Percentiles rank a stretch among this genome's conserved stretches.
Evolutionary conservation across 2,113 vertebrate genomes (phyloP).

Genomic region (Perognathus longimembris): DNA sequence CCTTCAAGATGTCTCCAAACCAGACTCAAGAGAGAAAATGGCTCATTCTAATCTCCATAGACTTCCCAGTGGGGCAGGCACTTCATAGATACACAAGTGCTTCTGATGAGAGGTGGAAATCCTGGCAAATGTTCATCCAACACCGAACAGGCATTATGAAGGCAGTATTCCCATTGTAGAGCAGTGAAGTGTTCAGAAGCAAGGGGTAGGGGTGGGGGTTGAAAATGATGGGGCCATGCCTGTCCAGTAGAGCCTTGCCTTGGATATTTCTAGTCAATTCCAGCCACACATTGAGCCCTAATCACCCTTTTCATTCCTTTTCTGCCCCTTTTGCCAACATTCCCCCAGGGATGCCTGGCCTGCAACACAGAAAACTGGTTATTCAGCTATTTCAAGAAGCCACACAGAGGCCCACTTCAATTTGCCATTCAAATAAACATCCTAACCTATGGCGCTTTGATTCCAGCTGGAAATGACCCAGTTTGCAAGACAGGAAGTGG

Average conservation of each 20-base stretch:
- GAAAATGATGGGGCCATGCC: neutral
- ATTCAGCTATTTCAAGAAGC: constrained; percentile 15
- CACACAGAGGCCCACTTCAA: constrained; percentile 26
- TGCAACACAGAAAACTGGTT: neutral
- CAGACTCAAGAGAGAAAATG: neutral
- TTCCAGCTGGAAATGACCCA: constrained; percentile 57
- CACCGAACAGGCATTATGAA: neutral
- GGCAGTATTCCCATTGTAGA: neutral
- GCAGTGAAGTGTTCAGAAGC: neutral
- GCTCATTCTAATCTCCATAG: neutral
- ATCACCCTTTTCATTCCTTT: neutral
- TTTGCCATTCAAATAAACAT: constrained; percentile 27
- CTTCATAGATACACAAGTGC: neutral
- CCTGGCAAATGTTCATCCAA: constrained; percentile 14
- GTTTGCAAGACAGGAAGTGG: neutral
- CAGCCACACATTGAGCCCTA: neutral
- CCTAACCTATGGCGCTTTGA: neutral
- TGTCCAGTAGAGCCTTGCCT: neutral
- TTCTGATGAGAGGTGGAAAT: neutral
- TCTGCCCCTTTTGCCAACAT: neutral
- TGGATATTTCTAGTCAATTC: neutral
- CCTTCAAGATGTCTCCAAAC: neutral
- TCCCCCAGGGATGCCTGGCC: neutral
- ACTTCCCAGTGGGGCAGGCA: neutral
- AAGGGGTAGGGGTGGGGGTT: neutral